Evolutionary conservation across 1,140 invertebrate species (phyloP), one percentile per base, ranked within the genome.

Genomic region (Drosophila insularis): DNA sequence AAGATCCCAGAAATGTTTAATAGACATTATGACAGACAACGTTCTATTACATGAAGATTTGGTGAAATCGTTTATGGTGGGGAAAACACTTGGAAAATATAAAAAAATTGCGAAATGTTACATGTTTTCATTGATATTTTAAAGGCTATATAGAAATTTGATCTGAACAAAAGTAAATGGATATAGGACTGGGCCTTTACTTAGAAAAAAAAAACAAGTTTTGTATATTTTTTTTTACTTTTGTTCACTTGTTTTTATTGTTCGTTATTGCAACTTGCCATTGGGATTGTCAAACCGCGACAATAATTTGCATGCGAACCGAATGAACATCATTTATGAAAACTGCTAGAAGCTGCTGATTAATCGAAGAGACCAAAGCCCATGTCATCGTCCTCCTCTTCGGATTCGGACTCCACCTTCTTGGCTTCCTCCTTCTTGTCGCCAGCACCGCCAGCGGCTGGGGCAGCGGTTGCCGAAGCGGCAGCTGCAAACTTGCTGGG

Each of bases 311-410:
- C 11, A 39, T 46, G 32, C 63, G 32, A 46, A 61, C 14, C 55
- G 23, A 43, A 61, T 78, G 89, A 82, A 74, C 58, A 65, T 78
- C 58, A 65, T 78, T 54, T 46, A 80, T 71, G 66, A 66, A 70
- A 59, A 32, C 56, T 10, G 53, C 50, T 40, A 54, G 53, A 17
- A 63, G 64, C 55, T 37, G 35, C 32, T 50, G 59, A 79, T 95
- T 98, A 98, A 92, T 98, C 98, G 90, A 98, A 99, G 11, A 99
- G 95, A 93, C 97, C 97, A 91, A 98, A 98, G 90, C 98, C 98
- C 97, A 99, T 98, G 91, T 98, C 98, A 86, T 99, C 98, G 92
- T 98, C 98, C 86, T 97, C 97, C 81, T 97, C 97, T 31, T 95
- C 95, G 78, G 96, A 95, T 87, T 97, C 95, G 72, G 95, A 95